phyloP scores from a whole-genome alignment of 2,888 invertebrate species.

The Dasysyrphus albostriatus region DNA sequence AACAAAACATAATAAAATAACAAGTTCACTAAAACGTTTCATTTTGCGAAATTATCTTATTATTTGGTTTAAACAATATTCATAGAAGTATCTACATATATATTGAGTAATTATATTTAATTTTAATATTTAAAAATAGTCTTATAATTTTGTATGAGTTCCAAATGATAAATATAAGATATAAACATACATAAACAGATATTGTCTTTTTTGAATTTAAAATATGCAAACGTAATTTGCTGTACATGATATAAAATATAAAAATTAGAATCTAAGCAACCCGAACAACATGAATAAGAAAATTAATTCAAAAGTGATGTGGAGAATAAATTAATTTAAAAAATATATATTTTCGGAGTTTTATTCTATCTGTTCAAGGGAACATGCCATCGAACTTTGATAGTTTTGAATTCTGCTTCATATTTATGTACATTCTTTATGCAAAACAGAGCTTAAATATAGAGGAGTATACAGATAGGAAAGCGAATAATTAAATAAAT shows the following conservation, averaged over 20 bases:
- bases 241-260: constrained; percentile 68
- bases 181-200: constrained; percentile 39
- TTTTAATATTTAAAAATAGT: constrained; percentile 3
- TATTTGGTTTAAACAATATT: constrained; percentile 35
- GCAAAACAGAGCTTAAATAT: background rate
- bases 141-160: constrained; percentile 55
- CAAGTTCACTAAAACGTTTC: constrained; percentile 60
- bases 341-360: background rate
- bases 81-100: constrained; percentile 25
- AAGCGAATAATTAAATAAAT: no score
- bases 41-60: constrained; percentile 52
- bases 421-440: background rate
- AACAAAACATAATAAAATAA: constrained; percentile 18
- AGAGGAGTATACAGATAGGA: no score
- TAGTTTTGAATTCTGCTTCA: background rate
- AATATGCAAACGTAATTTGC: constrained; percentile 72
- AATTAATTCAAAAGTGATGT: constrained; percentile 64
- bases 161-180: constrained; percentile 64
- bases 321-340: constrained; percentile 67
- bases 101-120: constrained; percentile 10
- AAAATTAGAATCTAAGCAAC: constrained; percentile 60
- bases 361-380: background rate
- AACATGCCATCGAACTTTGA: background rate
- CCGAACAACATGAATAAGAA: constrained; percentile 60
- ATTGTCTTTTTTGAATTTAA: constrained; percentile 71